These are phyloP conservation scores for Ectemnius cavifrons DNA, from an alignment of 2,888 invertebrate species.

Conservation along the genomic window DNA sequence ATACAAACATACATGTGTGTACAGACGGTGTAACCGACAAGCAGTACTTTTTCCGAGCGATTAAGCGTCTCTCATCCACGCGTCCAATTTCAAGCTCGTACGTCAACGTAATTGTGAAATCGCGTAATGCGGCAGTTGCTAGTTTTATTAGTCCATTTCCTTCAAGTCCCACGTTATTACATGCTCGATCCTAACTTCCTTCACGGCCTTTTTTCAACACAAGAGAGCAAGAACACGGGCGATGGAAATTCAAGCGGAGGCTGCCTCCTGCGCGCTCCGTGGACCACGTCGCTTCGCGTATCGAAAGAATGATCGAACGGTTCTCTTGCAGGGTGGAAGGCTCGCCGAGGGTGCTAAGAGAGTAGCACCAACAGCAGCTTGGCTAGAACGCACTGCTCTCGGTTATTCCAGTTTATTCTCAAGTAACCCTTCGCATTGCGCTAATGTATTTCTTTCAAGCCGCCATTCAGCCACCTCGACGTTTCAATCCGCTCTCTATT, in stretches of 20 bases:
- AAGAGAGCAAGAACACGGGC: neutral
- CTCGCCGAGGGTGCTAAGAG: conserved; percentile 21
- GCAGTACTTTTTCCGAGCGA: neutral
- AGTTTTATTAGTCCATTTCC: neutral
- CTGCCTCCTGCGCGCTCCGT: conserved; percentile 18
- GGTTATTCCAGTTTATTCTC: conserved; percentile 64
- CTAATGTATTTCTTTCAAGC: conserved; percentile 73
- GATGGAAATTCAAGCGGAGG: conserved; percentile 41
- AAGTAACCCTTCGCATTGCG: conserved; percentile 69
- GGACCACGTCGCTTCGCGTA: conserved; percentile 34
- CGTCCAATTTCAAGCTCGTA: conserved; percentile 1
- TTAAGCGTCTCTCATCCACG: conserved; percentile 1
- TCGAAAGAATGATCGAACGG: conserved; percentile 62
- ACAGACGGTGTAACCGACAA: neutral
- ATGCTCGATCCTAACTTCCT: neutral
- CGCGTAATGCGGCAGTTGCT: neutral
- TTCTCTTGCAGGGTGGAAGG: conserved; percentile 13
- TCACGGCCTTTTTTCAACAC: neutral
- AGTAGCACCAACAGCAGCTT: neutral
- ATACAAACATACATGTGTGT: neutral
- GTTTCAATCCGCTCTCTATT: conserved; percentile 73
- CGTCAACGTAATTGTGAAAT: neutral
- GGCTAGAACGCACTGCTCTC: conserved; percentile 22
- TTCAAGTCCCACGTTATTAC: neutral
- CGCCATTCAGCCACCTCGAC: conserved; percentile 68